Conservation (phyloP, 2,113 vertebrate species). For the Todiramphus chloris region DNA sequence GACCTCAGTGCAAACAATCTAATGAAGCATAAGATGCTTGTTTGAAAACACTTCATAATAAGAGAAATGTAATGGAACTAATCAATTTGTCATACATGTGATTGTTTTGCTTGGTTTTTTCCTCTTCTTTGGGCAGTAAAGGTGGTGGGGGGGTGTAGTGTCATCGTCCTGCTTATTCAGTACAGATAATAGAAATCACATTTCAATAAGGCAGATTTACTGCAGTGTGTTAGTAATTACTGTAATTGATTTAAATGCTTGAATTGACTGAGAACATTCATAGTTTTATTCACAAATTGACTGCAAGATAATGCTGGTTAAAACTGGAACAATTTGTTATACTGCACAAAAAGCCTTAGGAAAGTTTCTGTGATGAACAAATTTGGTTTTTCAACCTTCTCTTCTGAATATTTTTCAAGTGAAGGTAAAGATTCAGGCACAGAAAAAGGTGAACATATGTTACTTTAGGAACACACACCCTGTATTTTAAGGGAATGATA, state of each 20-base stretch:
- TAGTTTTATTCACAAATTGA: neutral
- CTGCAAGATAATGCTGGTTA: neutral
- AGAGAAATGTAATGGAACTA: neutral
- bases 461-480: neutral
- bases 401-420: neutral
- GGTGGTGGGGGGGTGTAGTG: no score
- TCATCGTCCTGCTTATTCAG: neutral
- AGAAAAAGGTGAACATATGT: neutral
- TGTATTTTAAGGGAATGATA: neutral
- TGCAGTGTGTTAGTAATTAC: neutral
- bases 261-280: neutral
- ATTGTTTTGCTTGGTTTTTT: neutral
- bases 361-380: neutral
- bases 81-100: neutral
- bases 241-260: constrained; percentile 31
- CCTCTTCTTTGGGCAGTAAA: neutral
- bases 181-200: neutral
- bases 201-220: neutral
- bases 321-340: neutral
- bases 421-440: neutral
- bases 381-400: neutral
- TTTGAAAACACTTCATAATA: neutral
- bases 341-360: neutral
- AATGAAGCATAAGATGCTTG: neutral
- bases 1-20: neutral